Percentiles rank a stretch among this genome's conserved stretches.
Evolutionary conservation across 2,797 vertebrate species (phyloP).

Genomic region (Ciconia nigra): DNA sequence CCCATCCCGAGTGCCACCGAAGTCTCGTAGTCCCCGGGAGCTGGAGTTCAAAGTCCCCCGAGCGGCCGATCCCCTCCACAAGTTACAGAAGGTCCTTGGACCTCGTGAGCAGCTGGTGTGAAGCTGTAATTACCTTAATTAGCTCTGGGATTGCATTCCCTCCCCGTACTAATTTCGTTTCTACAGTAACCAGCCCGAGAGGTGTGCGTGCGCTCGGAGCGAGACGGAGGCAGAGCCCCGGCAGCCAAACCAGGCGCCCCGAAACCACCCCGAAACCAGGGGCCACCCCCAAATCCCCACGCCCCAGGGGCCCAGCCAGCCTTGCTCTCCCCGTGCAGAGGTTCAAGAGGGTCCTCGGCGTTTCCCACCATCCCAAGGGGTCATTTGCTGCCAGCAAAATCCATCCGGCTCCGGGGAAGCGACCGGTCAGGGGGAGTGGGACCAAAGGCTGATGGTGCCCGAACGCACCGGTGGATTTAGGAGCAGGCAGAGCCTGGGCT

Average conservation of each 20-base stretch:
- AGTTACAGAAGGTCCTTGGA: slow-evolving; percentile 70
- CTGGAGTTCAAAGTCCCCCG: not conserved
- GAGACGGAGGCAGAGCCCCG: not conserved
- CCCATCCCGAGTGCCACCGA: not conserved
- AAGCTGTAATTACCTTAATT: slow-evolving; percentile 76
- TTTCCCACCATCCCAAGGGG: not conserved
- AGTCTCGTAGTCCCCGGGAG: not conserved
- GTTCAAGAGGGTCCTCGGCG: not conserved
- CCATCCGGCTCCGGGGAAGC: not conserved
- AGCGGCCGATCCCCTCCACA: slow-evolving; percentile 33
- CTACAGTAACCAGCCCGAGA: slow-evolving; percentile 71
- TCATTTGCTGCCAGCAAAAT: not conserved
- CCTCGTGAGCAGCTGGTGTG: slow-evolving; percentile 73
- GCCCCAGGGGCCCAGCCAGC: not conserved
- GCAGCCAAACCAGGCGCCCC: not conserved
- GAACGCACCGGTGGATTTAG: not conserved
- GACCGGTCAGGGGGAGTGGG: accelerated
- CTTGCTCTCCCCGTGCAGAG: accelerated
- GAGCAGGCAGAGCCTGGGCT: not conserved
- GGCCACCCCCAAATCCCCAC: not conserved
- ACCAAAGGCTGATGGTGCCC: not conserved
- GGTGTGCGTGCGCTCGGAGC: not conserved
- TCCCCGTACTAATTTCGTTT: slow-evolving; percentile 70
- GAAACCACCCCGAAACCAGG: not conserved
- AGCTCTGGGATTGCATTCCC: slow-evolving; percentile 71